These are phyloP conservation scores for Varecia variegata DNA, from an alignment of 2,797 vertebrate genomes.

Conservation along the genomic window DNA sequence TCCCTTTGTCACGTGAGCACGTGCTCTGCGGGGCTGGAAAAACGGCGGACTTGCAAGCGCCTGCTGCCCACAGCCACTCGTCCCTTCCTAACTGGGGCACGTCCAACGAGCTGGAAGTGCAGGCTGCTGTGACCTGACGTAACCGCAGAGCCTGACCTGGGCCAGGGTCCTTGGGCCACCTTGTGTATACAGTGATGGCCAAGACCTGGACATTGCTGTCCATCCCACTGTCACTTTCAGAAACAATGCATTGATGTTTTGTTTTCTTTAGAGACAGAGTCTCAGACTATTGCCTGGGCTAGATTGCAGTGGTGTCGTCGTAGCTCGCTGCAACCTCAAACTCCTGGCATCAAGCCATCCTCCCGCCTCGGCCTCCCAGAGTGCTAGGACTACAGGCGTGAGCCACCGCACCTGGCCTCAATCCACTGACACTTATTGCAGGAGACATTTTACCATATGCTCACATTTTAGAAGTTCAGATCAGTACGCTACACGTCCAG, in stretches of 20 bases:
- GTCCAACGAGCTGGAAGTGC: not conserved
- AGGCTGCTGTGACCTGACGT: fast-evolving
- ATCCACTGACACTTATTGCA: not conserved
- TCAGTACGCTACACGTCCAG: fast-evolving
- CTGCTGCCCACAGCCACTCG: not conserved
- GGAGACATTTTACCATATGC: fast-evolving
- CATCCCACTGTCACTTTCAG: no score
- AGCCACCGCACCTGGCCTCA: not conserved
- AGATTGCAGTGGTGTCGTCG: not conserved
- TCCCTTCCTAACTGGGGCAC: no score
- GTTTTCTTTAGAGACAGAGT: not conserved
- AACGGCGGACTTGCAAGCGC: not conserved
- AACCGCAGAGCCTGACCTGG: not conserved
- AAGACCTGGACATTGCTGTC: not conserved
- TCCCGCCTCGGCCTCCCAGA: not conserved
- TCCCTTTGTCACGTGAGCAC: not conserved
- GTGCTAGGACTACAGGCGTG: no score
- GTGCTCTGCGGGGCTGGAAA: no score
- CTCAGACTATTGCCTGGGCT: not conserved
- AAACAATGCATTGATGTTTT: not conserved
- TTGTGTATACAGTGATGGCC: not conserved
- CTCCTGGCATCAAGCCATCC: not conserved
- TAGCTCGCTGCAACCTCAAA: not conserved
- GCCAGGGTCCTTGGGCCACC: not conserved
- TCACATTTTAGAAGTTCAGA: no score